Base-by-base conservation (phyloP, 2,888 invertebrate genomes). In the Formica aserva region DNA sequence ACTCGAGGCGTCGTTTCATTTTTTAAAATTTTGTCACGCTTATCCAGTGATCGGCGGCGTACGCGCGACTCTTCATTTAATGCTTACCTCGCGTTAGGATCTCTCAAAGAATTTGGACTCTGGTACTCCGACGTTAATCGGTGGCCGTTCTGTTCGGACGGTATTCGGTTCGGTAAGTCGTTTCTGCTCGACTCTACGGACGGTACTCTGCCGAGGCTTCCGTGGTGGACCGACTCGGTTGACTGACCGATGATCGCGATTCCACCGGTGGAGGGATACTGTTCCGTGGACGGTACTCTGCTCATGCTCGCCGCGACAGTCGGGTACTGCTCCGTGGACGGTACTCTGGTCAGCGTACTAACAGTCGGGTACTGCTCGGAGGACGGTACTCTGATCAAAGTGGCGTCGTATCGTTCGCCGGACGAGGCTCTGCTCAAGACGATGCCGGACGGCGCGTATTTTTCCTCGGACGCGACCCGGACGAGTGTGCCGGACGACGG, bases 281-380 rank as follows among this genome's bases (percentile, higher is more conserved):
- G 81, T 55, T 86, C 85, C 55, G 81, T 85, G 85, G 86, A 82
- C 85, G 83, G 85, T 69, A 92, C 91, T 86, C 95, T 94, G 78
- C 95, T 94, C 60, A 96, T 93, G 78, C 96, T 94, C 62, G 96
- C 93, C 18, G 96, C 95, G 48, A 22, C 18, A 66, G 48, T 13
- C 48, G 83, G 83, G 15, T 82, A 82, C 74, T 86, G 87, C 74
- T 91, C 91, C 78, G 88, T 86, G 89, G 92, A 92, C 85, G 92
- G 87, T 89, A 90, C 89, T 87, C 92, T 82, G 85, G 66, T 83
- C 52, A 91, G 87, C 63, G 62, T 91, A 78, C 95, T 94, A 11
- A 67, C 18, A 57, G 95, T 93, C 18, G 96, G 84, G 71, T 91
- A 92, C 29, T 92, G 92, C 76, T 92, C 90, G 88, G 77, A 91